Evolutionary conservation across 2,888 invertebrate species (phyloP).

Genomic region (Coelogynopora nodosa): DNA sequence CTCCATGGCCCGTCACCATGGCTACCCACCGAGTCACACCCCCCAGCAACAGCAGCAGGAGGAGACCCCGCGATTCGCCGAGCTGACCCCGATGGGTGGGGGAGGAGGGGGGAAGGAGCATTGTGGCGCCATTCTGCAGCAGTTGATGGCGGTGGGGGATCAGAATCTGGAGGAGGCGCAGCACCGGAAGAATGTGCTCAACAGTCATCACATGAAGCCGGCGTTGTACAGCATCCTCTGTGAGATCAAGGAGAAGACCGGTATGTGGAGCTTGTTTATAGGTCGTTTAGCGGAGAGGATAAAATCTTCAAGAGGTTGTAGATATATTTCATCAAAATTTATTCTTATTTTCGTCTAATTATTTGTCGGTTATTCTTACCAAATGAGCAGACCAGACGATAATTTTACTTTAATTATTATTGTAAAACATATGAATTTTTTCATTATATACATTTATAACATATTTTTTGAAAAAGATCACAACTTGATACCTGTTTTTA

Average conservation of each 20-base stretch:
- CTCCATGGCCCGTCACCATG: not conserved
- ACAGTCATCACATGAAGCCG: constrained; percentile 97
- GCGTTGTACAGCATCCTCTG: constrained; percentile 95
- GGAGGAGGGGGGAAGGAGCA: not conserved
- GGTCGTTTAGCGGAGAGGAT: too few species aligned
- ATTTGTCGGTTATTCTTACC: too few species aligned
- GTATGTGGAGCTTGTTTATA: constrained; percentile 68
- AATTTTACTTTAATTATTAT: too few species aligned
- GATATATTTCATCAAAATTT: too few species aligned
- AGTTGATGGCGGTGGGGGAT: constrained; percentile 98
- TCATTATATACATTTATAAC: too few species aligned
- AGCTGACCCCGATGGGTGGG: not conserved
- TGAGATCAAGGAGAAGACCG: constrained; percentile 99
- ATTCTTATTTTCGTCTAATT: too few species aligned
- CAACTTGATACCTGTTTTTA: too few species aligned
- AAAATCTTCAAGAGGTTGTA: too few species aligned
- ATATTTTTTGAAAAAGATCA: too few species aligned
- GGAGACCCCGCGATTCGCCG: not conserved
- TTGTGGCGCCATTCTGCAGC: constrained; percentile 84
- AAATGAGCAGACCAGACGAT: too few species aligned
- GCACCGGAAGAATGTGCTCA: constrained; percentile 71
- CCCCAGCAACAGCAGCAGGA: not conserved
- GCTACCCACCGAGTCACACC: not conserved
- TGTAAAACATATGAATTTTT: too few species aligned
- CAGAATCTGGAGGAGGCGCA: constrained; percentile 96